Base-by-base conservation (phyloP, 92 coral and sea anemone species). In the Phenganax stokvisi region DNA sequence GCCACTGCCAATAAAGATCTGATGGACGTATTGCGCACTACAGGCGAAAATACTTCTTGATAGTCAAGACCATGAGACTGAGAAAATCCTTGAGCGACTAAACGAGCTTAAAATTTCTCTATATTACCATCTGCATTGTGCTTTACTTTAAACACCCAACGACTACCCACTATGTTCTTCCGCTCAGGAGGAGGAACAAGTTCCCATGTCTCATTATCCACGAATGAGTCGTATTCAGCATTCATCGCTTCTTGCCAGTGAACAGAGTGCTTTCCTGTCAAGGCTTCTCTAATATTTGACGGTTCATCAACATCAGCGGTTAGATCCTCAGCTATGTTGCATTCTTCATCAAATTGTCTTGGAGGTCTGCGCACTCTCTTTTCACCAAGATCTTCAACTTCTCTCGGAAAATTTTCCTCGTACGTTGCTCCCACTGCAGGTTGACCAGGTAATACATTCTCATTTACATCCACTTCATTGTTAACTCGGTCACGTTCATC, bases 51-150 rank as follows among this genome's bases (percentile, higher is more conserved):
- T 9, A 77, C 44, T 65, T 65, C 72, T 3, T 79, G 51, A 55
- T 80, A 80, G 54, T 80, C 84, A 52, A 64, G 54, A 28, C 84
- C 84, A 29, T 80, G 51, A 65, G 75, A 57, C 27, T 65, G 84
- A 28, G 75, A 80, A 64, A 64, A 80, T 20, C 84, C 84, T 54
- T 80, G 84, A 17, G 76, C 76, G 47, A 80, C 84, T 12, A 80
- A 62, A 15, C 76, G 72, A 9, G 69, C 69, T n/a, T 62, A 0
- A 7, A 62, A 62, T 62, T n/a, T 9, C 7, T 62, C 69, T 12
- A 62, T 28, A 12, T 16, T 62, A n/a, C 69, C 69, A 62, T 62
- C 69, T 62, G 69, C 25, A 12, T 7, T n/a, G 20, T 62, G 69
- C 20, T 78, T 78, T 12, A 61, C 74, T 61, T 78, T 30, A 56